Evolutionary conservation across 1,140 invertebrate genomes (phyloP).

Genomic region (Macrocentrus cingulum): DNA sequence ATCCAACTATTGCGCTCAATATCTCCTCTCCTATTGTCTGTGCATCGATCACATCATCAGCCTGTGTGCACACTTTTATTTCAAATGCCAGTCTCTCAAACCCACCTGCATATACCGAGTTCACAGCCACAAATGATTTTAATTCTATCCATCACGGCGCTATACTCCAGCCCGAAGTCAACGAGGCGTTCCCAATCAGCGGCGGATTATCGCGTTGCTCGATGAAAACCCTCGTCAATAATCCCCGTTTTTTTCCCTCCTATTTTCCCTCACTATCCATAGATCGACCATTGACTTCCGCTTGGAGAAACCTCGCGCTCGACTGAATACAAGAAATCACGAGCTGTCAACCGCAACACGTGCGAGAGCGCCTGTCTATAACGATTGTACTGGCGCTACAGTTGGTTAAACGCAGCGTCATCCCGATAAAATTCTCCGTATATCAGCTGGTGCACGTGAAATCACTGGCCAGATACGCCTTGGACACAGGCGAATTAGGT

Average conservation of each 20-base stretch:
- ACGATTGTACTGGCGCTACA: slow-evolving; percentile 6
- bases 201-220: slow-evolving; percentile 27
- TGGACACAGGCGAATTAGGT: not conserved
- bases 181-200: slow-evolving; percentile 28
- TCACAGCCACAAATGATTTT: slow-evolving; percentile 26
- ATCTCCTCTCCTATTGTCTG: no score
- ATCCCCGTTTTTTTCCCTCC: not conserved
- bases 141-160: slow-evolving; percentile 14
- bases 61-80: slow-evolving; percentile 12
- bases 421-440: not conserved
- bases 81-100: slow-evolving; percentile 12
- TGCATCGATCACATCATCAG: not conserved
- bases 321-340: slow-evolving; percentile 23
- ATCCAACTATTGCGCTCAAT: no score
- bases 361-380: not conserved
- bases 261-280: not conserved
- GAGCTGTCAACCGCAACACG: slow-evolving; percentile 21
- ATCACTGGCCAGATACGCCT: not conserved
- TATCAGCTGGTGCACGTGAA: not conserved
- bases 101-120: slow-evolving; percentile 1
- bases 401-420: not conserved
- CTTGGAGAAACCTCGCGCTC: slow-evolving; percentile 19
- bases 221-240: slow-evolving; percentile 21
- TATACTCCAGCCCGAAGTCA: slow-evolving; percentile 14
- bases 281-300: slow-evolving; percentile 25